A percentile compares a stretch with the other conserved stretches of the same genome.
Conservation (phyloP, 2,797 vertebrate genomes). For the Acrossocheilus wenchowensis region DNA sequence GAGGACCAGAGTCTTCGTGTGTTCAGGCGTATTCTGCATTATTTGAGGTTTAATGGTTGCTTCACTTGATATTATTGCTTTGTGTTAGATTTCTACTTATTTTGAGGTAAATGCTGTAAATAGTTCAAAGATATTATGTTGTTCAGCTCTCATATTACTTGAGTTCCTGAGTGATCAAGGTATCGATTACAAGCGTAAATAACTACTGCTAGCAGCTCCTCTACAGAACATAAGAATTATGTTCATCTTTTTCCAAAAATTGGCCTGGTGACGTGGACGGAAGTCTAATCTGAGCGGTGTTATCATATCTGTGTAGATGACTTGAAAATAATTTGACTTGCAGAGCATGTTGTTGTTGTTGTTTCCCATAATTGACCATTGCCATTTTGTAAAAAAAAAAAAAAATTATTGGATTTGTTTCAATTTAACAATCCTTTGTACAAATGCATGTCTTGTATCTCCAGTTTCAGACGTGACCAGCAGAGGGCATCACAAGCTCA, state of each 20-base stretch:
- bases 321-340: neutral
- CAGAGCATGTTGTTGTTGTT: neutral
- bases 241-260: neutral
- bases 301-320: neutral
- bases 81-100: neutral
- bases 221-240: neutral
- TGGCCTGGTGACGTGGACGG: neutral
- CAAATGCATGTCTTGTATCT: neutral
- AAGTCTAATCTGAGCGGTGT: neutral
- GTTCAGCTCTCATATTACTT: constrained; percentile 3
- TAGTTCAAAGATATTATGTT: constrained; percentile 10
- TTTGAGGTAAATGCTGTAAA: constrained; percentile 21
- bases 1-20: constrained; percentile 46
- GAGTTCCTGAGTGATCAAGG: neutral
- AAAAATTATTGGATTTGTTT: neutral
- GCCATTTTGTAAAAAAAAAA: neutral
- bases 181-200: neutral
- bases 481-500: constrained; percentile 5
- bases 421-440: neutral
- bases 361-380: neutral
- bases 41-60: neutral
- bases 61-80: neutral
- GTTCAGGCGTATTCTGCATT: neutral
- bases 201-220: neutral
- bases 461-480: constrained; percentile 1